phyloP scores from a whole-genome alignment of 2,113 vertebrate genomes.

The Gallinago jamesoni region DNA sequence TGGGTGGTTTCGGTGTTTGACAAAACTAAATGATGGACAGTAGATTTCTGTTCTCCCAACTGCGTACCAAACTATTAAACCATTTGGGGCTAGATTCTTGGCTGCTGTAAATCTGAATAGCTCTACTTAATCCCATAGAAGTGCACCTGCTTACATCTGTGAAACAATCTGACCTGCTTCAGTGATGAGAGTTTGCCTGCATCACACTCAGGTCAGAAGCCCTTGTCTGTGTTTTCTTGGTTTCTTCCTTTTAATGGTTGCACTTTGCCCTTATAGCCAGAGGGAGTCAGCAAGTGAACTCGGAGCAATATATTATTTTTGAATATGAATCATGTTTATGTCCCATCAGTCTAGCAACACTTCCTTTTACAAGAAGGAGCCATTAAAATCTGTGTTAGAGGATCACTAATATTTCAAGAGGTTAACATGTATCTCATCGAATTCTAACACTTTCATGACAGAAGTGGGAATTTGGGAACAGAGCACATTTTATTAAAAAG shows the following conservation, averaged over 20 bases:
- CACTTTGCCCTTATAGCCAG: neutral
- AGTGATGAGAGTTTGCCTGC: neutral
- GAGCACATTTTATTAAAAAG: neutral
- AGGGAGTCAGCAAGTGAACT: neutral
- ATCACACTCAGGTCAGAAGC: neutral
- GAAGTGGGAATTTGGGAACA: slow-evolving; percentile 3
- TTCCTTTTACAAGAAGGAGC: slow-evolving; percentile 26
- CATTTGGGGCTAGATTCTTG: neutral
- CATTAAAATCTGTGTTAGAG: neutral
- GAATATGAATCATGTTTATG: slow-evolving; percentile 30
- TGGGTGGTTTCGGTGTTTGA: neutral
- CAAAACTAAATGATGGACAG: neutral
- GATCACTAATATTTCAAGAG: slow-evolving; percentile 24
- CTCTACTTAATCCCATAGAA: neutral
- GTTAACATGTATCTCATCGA: neutral
- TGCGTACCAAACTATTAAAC: neutral
- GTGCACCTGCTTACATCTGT: neutral
- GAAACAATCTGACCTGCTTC: neutral
- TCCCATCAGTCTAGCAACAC: neutral
- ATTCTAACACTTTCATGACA: neutral
- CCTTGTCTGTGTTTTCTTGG: neutral
- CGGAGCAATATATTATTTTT: slow-evolving; percentile 10
- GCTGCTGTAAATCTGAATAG: neutral
- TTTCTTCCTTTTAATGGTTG: slow-evolving; percentile 4
- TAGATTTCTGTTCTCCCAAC: neutral